Base-by-base conservation (phyloP, 2,888 invertebrate species). In the Latrodectus hesperus region DNA sequence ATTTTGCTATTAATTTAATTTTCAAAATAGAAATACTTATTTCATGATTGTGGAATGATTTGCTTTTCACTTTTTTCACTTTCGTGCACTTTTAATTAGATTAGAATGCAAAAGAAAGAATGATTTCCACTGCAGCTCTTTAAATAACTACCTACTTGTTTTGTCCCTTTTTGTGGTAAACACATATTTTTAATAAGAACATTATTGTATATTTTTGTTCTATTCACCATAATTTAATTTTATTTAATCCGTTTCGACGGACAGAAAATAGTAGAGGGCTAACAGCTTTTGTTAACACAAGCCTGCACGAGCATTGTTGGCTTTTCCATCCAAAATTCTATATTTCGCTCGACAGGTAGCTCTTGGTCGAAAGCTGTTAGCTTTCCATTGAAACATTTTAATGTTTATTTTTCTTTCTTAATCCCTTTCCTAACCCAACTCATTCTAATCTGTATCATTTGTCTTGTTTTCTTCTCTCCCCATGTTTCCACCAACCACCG, bases 401-500 rank as follows among this genome's bases (percentile, higher is more conserved):
- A 64, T 76, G 70, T 72, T 26, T 68, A 53, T 65, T 82, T 87
- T 80, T 64, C 38, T 87, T 82, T 82, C 55, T 76, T 77, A 85
- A 76, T 83, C 82, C 88, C 88, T 80, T 84, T 82, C 88, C 88
- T 88, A 74, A 88, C 88, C 88, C 88, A 83, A 83, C 82, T 87
- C 87, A 77, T 87, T 87, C 88, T 88, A 88, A 88, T 88, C 84
- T 88, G 80, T 88, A 84, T 88, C 84, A 84, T 88, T 88, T 88
- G 88, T 88, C 88, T 88, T 82, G 88, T 88, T 88, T 88, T 88
- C 76, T 82, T 88, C 81, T 82, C 82, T 82, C 81, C 88, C 88
- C 88, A 83, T 84, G 81, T 80, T 86, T 86, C 75, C 79, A 77
- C 77, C 85, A 70, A 74, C 80, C 77, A 88, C 88, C 80, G 81